These are phyloP conservation scores for Amblyjoppa proteus DNA, from an alignment of 2,888 invertebrate species.

Conservation along the genomic window DNA sequence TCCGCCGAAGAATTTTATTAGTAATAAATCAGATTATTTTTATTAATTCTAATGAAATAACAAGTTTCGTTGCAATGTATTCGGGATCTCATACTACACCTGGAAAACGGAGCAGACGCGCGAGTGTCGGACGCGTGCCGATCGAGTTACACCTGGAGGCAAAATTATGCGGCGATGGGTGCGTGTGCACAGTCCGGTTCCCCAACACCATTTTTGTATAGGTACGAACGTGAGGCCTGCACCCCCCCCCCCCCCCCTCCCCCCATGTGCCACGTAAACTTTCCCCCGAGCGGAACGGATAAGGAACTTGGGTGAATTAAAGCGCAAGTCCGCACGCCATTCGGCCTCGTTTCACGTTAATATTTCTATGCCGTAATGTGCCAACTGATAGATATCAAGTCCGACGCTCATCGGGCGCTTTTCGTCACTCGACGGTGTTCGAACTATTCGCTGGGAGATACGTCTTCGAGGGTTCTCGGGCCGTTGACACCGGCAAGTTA, in stretches of 20 bases:
- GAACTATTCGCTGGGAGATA: slow-evolving; percentile 30
- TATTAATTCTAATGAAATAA: neutral
- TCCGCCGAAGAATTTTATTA: neutral
- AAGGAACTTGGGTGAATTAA: slow-evolving; percentile 80
- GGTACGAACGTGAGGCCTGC: slow-evolving; percentile 20
- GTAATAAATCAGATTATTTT: no score
- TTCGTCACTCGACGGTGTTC: neutral
- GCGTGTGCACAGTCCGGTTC: slow-evolving; percentile 55
- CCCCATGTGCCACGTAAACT: slow-evolving; percentile 35
- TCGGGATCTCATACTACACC: slow-evolving; percentile 37
- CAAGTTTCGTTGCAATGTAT: neutral
- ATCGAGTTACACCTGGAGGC: slow-evolving; percentile 66
- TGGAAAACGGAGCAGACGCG: slow-evolving; percentile 63
- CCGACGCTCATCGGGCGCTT: neutral
- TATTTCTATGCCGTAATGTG: slow-evolving; percentile 42
- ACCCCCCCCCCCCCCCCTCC: slow-evolving; percentile 22
- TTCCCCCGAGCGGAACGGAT: slow-evolving; percentile 74
- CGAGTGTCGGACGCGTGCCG: slow-evolving; percentile 71
- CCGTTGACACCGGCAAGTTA: slow-evolving; percentile 20
- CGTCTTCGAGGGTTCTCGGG: neutral
- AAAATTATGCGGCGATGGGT: slow-evolving; percentile 61
- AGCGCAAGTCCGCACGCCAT: slow-evolving; percentile 77
- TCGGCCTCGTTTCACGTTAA: slow-evolving; percentile 66
- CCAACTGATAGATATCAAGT: slow-evolving; percentile 7
- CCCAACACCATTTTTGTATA: slow-evolving; percentile 1